phyloP scores from a whole-genome alignment of 2,888 invertebrate genomes.

The Octonoba sinensis region DNA sequence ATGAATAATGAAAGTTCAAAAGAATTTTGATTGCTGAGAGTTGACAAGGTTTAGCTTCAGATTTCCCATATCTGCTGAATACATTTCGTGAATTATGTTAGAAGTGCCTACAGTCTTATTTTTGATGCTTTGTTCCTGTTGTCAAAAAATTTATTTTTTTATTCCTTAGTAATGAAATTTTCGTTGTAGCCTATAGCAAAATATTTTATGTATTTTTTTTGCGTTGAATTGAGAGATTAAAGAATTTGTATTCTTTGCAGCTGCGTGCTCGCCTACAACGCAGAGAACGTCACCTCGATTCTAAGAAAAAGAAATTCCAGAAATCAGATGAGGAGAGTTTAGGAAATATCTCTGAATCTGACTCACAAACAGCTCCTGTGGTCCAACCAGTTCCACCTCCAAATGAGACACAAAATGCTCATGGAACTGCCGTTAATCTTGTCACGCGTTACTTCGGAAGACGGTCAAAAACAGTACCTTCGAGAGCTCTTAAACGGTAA shows the following conservation, averaged over 20 bases:
- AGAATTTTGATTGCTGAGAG: too few species aligned
- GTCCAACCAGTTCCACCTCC: not conserved
- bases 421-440: conserved; percentile 15
- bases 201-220: too few species aligned
- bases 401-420: conserved; percentile 4
- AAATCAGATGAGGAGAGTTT: conserved; percentile 21
- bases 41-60: too few species aligned
- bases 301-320: conserved; percentile 69
- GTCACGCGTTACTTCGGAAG: conserved; percentile 52
- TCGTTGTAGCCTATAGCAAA: too few species aligned
- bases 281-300: conserved; percentile 75
- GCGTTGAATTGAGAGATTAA: not conserved
- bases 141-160: too few species aligned
- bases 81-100: too few species aligned
- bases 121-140: too few species aligned
- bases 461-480: conserved; percentile 39
- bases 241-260: conserved; percentile 73
- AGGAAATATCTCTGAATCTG: not conserved
- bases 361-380: not conserved
- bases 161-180: too few species aligned
- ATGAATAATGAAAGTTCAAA: too few species aligned
- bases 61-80: too few species aligned
- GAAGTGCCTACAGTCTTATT: too few species aligned
- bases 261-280: conserved; percentile 78
- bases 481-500: conserved; percentile 48